phyloP scores from a whole-genome alignment of 2,888 invertebrate genomes.

The Temnothorax rugatulus region DNA sequence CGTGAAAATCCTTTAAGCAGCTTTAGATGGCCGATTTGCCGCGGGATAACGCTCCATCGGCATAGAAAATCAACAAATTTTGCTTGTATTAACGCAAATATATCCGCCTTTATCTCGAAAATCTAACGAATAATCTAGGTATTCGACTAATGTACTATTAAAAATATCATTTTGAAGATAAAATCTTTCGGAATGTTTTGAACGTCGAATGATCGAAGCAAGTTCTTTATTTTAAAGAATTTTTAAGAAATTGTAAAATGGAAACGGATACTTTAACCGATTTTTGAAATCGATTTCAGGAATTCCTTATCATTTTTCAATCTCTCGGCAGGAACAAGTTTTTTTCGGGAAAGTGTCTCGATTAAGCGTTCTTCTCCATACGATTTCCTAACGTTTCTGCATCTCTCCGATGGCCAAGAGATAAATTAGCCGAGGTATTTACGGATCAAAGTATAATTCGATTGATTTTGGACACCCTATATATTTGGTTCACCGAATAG shows the following conservation, averaged over 20 bases:
- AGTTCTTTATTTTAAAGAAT: neutral
- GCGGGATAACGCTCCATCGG: constrained; percentile 11
- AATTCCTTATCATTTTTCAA: neutral
- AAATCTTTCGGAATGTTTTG: neutral
- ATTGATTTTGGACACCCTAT: neutral
- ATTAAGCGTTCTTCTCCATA: neutral
- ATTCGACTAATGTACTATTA: neutral
- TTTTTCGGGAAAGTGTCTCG: neutral
- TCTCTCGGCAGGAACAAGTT: neutral
- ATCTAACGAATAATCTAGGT: neutral
- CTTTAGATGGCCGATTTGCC: constrained; percentile 52
- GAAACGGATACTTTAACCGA: neutral
- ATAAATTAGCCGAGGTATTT: neutral
- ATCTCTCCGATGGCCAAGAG: neutral
- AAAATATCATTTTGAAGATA: neutral
- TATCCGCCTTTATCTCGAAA: neutral
- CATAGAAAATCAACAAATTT: constrained; percentile 51
- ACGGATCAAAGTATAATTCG: neutral
- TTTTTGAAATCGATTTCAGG: neutral
- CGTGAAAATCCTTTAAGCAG: constrained; percentile 68
- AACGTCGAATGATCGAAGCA: neutral
- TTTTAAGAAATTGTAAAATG: neutral
- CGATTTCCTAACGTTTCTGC: neutral
- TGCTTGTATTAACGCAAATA: neutral
- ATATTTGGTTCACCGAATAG: neutral